Evolutionary conservation across 2,797 vertebrate genomes (phyloP).

Genomic region (Erethizon dorsatum): DNA sequence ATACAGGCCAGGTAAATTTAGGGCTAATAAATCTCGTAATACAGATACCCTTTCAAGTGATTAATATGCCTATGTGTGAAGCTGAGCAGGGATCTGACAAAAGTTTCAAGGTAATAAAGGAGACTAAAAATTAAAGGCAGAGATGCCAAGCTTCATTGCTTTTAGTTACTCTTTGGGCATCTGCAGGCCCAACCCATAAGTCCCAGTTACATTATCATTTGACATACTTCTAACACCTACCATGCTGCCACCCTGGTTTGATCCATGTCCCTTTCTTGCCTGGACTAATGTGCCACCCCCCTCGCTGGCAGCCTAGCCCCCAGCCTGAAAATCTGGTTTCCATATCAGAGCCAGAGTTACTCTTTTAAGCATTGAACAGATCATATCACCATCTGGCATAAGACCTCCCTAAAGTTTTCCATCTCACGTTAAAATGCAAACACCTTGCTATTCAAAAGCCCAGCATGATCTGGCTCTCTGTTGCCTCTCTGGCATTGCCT

Average conservation of each 20-base stretch:
- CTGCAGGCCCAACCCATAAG: not conserved
- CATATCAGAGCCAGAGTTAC: not conserved
- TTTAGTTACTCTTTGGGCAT: not conserved
- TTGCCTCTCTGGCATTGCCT: not conserved
- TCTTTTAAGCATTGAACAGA: not conserved
- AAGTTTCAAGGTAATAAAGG: not conserved
- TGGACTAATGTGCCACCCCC: not conserved
- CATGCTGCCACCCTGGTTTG: not conserved
- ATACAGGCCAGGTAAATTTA: not conserved
- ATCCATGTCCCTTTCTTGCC: not conserved
- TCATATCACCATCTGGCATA: not conserved
- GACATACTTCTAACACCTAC: too few relatives aligned
- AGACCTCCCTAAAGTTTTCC: conserved; percentile 15
- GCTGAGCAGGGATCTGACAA: not conserved
- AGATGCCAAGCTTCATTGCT: not conserved
- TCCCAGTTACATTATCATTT: not conserved
- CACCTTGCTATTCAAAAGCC: not conserved
- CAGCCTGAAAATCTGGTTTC: not conserved
- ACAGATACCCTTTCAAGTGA: not conserved
- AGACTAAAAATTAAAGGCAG: not conserved
- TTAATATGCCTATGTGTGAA: not conserved
- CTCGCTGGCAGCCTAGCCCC: not conserved
- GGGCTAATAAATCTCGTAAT: not conserved
- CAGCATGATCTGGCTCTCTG: not conserved
- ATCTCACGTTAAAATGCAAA: conserved; percentile 34